These are phyloP conservation scores for Agriotes lineatus DNA, from an alignment of 2,888 invertebrate genomes.

Conservation along the genomic window DNA sequence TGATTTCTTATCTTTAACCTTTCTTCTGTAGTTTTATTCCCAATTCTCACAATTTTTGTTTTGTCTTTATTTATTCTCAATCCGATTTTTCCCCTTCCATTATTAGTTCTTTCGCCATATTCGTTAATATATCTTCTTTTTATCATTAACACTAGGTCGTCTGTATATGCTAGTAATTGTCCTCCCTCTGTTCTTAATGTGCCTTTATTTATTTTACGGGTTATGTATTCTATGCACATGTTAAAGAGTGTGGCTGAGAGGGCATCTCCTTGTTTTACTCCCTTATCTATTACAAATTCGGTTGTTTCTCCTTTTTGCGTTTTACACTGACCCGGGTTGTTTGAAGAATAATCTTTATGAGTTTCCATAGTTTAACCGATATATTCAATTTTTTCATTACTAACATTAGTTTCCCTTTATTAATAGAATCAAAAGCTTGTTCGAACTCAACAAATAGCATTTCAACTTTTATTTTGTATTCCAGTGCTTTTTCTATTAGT, in stretches of 20 bases:
- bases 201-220: conserved; percentile 3
- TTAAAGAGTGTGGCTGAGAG: neutral
- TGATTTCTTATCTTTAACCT: neutral
- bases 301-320: neutral
- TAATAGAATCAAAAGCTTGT: neutral
- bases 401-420: neutral
- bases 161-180: too few species aligned
- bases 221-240: neutral
- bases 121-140: neutral
- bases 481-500: neutral
- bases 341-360: too few species aligned
- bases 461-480: neutral
- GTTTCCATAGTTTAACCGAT: too few species aligned
- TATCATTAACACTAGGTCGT: neutral
- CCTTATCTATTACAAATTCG: neutral
- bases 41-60: conserved; percentile 3
- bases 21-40: neutral
- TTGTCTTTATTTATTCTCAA: conserved; percentile 3
- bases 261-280: too few species aligned
- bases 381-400: neutral
- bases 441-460: neutral
- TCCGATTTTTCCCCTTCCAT: neutral
- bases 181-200: neutral
- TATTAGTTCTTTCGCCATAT: neutral
- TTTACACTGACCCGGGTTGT: too few species aligned